phyloP scores from a whole-genome alignment of 1,140 invertebrate genomes.

The Tetragnatha versicolor region DNA sequence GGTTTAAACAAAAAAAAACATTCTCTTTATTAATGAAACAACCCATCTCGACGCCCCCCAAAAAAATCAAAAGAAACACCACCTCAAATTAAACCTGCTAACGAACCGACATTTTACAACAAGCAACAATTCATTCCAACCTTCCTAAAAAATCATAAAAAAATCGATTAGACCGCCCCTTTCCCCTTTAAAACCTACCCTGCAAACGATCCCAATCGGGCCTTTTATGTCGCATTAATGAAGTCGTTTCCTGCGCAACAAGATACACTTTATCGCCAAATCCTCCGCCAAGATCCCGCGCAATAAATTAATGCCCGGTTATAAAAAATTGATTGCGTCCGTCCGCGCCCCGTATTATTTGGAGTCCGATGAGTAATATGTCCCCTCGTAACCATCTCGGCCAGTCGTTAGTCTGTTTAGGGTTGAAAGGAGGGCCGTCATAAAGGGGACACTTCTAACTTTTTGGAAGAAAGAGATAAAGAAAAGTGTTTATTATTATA shows the following conservation, averaged over 20 bases:
- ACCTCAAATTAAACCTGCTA: neutral
- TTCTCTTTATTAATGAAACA: too few species aligned
- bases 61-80: neutral
- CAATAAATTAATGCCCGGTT: slow-evolving; percentile 42
- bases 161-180: neutral
- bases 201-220: neutral
- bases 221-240: slow-evolving; percentile 31
- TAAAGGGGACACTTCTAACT: slow-evolving; percentile 18
- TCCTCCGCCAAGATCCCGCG: slow-evolving; percentile 26
- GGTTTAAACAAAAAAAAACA: too few species aligned
- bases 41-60: too few species aligned
- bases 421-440: slow-evolving; percentile 11
- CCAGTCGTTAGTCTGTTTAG: slow-evolving; percentile 40
- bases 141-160: neutral
- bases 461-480: neutral
- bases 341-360: slow-evolving; percentile 21
- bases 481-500: slow-evolving; percentile 18
- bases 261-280: slow-evolving; percentile 43
- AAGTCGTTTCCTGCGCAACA: slow-evolving; percentile 9
- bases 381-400: slow-evolving; percentile 29
- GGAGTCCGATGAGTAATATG: slow-evolving; percentile 44
- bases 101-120: neutral
- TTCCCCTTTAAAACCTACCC: neutral
- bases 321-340: slow-evolving; percentile 52
- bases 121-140: neutral